Conservation (phyloP, 2,113 vertebrate species). For the Stigmatopora argus region DNA sequence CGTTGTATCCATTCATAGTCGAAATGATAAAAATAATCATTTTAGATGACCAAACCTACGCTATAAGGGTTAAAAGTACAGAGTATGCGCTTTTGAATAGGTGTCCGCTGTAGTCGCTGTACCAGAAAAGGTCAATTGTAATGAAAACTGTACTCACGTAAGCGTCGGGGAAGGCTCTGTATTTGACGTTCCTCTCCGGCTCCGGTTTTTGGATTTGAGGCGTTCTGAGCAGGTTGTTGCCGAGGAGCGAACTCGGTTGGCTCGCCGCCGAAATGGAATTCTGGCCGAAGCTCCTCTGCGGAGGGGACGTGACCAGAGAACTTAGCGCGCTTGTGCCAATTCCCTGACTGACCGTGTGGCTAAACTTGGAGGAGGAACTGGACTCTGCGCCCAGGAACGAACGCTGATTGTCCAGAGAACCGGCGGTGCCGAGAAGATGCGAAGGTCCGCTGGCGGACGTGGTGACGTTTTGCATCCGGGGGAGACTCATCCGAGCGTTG, state of each 20-base stretch:
- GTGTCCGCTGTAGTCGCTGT: too few species aligned
- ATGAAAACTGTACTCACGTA: constrained; percentile 71
- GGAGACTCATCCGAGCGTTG: constrained; percentile 26
- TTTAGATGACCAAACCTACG: too few species aligned
- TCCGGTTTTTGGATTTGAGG: constrained; percentile 38
- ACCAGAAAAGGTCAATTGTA: too few species aligned
- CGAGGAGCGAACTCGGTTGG: constrained; percentile 27
- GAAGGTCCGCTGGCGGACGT: constrained; percentile 34
- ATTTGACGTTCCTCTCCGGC: constrained; percentile 44
- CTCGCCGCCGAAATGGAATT: constrained; percentile 15
- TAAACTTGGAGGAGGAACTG: constrained; percentile 16
- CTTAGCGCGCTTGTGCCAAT: constrained; percentile 3
- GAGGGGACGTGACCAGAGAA: constrained; percentile 7
- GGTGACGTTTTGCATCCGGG: constrained; percentile 7
- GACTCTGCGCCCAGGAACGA: constrained; percentile 25
- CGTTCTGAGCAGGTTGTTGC: constrained; percentile 23
- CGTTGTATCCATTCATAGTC: too few species aligned
- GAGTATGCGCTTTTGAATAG: too few species aligned
- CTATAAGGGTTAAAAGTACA: too few species aligned
- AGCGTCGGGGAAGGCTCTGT: constrained; percentile 60
- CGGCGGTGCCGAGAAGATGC: constrained; percentile 33
- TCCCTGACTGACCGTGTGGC: constrained; percentile 14
- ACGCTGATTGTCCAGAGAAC: constrained; percentile 39
- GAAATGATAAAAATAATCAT: too few species aligned
- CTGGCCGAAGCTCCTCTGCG: constrained; percentile 57